phyloP scores from a whole-genome alignment of 2,888 invertebrate species.

The Drosophila meridionalis region DNA sequence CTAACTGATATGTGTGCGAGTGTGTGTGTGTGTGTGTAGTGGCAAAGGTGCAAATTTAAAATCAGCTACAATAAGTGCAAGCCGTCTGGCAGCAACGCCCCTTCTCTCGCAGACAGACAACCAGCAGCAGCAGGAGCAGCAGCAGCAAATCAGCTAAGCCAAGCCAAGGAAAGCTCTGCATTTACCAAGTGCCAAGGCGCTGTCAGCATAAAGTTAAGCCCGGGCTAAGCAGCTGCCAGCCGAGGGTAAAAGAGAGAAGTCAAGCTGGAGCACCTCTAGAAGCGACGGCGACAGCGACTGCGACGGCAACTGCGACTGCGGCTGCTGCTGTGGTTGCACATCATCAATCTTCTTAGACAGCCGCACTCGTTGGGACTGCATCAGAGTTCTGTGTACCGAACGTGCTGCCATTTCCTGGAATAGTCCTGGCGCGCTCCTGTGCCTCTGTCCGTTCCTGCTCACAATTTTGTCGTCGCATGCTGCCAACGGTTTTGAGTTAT shows the following conservation, averaged over 20 bases:
- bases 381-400: slow-evolving; percentile 67
- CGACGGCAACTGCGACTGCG: slow-evolving; percentile 25
- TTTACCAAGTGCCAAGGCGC: slow-evolving; percentile 72
- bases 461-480: slow-evolving; percentile 67
- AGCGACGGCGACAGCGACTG: slow-evolving; percentile 34
- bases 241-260: slow-evolving; percentile 6
- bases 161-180: slow-evolving; percentile 53
- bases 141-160: slow-evolving; percentile 67
- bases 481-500: slow-evolving; percentile 71
- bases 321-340: slow-evolving; percentile 55
- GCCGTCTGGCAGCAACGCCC: slow-evolving; percentile 9
- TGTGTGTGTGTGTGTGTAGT: background rate
- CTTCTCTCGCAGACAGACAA: slow-evolving; percentile 43
- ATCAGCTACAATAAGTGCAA: slow-evolving; percentile 55
- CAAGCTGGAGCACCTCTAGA: slow-evolving; percentile 22
- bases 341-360: slow-evolving; percentile 79
- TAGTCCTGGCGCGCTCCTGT: slow-evolving; percentile 9
- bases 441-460: slow-evolving; percentile 24
- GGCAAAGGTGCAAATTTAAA: slow-evolving; percentile 56
- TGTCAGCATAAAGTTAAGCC: slow-evolving; percentile 78
- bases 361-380: slow-evolving; percentile 56
- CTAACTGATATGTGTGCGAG: slow-evolving; percentile 13
- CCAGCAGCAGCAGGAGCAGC: slow-evolving; percentile 41
- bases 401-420: slow-evolving; percentile 71
- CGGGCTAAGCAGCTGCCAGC: slow-evolving; percentile 64